phyloP scores from a whole-genome alignment of 1,140 invertebrate genomes.

The Pantala flavescens region DNA sequence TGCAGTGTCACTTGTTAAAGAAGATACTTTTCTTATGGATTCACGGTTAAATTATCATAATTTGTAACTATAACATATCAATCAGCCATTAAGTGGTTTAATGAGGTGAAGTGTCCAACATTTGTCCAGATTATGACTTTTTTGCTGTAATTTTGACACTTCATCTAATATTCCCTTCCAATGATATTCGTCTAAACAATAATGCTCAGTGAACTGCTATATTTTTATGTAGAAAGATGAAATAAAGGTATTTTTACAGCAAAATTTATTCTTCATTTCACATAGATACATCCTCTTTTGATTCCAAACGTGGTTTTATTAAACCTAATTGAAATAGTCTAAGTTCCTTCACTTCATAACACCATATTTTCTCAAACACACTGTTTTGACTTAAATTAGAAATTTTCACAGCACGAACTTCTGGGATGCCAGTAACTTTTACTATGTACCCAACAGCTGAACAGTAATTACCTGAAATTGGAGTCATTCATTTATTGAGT shows the following conservation, averaged over 20 bases:
- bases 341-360: background rate
- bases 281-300: background rate
- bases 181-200: background rate
- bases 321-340: background rate
- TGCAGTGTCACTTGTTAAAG: background rate
- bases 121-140: background rate
- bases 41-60: background rate
- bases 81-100: background rate
- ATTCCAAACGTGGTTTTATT: background rate
- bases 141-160: background rate
- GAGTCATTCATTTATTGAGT: background rate
- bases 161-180: slow-evolving; percentile 1
- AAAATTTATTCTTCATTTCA: background rate
- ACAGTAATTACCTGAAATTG: background rate
- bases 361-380: background rate
- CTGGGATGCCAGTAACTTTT: background rate
- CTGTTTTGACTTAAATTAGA: background rate
- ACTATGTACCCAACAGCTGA: background rate
- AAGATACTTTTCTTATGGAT: background rate
- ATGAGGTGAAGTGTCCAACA: background rate
- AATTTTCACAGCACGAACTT: background rate
- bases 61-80: background rate
- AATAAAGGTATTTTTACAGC: slow-evolving; percentile 10
- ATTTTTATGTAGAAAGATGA: slow-evolving; percentile 8
- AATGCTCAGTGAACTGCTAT: slow-evolving; percentile 6